These are phyloP conservation scores for Acromyrmex heyeri DNA, from an alignment of 1,140 invertebrate species.

Conservation along the genomic window DNA sequence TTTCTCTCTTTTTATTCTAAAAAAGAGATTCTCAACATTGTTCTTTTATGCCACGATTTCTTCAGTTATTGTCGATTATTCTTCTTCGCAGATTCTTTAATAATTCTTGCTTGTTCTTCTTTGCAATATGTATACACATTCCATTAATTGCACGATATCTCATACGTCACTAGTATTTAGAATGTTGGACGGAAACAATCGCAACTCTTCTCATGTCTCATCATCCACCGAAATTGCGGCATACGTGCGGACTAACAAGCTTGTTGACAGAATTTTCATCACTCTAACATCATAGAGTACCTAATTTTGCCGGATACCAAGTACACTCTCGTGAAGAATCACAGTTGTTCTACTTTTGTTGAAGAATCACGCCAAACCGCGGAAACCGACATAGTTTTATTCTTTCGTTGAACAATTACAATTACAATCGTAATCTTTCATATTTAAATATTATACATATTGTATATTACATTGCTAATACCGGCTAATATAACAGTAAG, in stretches of 20 bases:
- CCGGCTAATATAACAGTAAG: not conserved
- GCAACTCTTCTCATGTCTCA: conserved; percentile 39
- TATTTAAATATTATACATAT: not conserved
- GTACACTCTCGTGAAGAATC: conserved; percentile 17
- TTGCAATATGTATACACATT: conserved; percentile 45
- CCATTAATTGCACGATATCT: conserved; percentile 61
- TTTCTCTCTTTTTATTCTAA: not conserved
- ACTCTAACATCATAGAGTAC: conserved; percentile 15
- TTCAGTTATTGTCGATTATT: conserved; percentile 9
- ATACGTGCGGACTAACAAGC: conserved; percentile 22
- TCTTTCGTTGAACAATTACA: not conserved
- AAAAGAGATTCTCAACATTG: not conserved
- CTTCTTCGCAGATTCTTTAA: conserved; percentile 47
- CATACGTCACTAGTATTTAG: conserved; percentile 6
- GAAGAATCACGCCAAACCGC: not conserved
- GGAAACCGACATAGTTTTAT: not conserved
- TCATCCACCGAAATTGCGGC: conserved; percentile 25
- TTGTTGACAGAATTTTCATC: conserved; percentile 52
- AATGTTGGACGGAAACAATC: conserved; percentile 42
- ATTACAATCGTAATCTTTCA: not conserved
- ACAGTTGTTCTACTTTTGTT: conserved; percentile 6
- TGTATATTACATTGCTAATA: not conserved
- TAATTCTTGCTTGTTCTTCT: conserved; percentile 29
- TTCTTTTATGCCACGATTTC: not conserved
- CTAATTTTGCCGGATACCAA: not conserved